phyloP scores from a whole-genome alignment of 2,888 invertebrate species.

The Erebia palarica region DNA sequence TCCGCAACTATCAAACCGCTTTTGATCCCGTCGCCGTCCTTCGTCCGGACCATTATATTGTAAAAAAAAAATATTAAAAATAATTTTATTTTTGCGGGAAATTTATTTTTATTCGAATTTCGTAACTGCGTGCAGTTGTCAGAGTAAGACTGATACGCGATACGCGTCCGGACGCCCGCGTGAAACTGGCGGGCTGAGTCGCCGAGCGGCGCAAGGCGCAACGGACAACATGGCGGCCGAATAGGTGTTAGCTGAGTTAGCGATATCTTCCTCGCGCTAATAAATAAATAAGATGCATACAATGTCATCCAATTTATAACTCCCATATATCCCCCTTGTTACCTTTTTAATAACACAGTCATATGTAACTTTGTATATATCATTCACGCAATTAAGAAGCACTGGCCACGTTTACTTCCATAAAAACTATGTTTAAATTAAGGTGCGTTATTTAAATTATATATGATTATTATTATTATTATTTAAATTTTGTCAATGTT shows the following conservation, averaged over 20 bases:
- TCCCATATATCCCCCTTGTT: conserved; percentile 8
- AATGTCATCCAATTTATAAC: conserved; percentile 30
- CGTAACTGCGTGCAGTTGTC: conserved; percentile 44
- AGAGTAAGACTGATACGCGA: conserved; percentile 50
- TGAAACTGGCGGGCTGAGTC: conserved; percentile 68
- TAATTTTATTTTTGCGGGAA: conserved; percentile 20
- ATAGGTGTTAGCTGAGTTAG: conserved; percentile 61
- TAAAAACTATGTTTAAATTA: not conserved
- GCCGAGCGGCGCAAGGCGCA: conserved; percentile 51
- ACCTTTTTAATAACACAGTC: not conserved
- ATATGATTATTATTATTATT: not conserved
- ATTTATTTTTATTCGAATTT: conserved; percentile 46
- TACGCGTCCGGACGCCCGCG: conserved; percentile 70
- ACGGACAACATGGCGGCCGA: conserved; percentile 57
- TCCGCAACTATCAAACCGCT: conserved; percentile 69
- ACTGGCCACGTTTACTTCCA: not conserved
- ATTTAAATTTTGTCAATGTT: not conserved
- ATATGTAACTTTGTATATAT: conserved; percentile 16
- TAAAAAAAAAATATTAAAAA: not conserved
- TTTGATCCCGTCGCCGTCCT: conserved; percentile 71
- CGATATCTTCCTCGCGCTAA: conserved; percentile 67
- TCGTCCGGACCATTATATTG: conserved; percentile 66
- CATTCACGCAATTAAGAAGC: not conserved
- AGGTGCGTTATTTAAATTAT: not conserved
- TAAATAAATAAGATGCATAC: conserved; percentile 74